Evolutionary conservation across 1,140 invertebrate genomes (phyloP).

Genomic region (Anastatus disparis): DNA sequence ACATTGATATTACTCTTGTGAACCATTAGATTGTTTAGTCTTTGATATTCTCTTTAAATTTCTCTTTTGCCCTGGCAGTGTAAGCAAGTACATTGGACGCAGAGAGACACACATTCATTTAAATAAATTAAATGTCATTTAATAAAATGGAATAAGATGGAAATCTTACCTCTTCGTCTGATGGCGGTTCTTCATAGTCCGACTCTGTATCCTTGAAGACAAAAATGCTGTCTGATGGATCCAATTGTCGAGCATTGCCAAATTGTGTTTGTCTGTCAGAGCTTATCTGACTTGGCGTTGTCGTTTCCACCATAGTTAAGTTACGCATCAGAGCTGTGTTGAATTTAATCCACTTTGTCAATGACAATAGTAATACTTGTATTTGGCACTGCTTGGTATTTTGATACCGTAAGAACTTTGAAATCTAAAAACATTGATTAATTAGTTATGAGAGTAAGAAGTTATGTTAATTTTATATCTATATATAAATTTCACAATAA

Average conservation of each 20-base stretch:
- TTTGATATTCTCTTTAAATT: neutral
- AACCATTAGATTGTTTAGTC: constrained; percentile 13
- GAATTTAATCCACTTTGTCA: constrained; percentile 11
- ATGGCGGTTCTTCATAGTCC: constrained; percentile 62
- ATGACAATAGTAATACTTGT: neutral
- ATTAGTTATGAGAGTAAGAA: no score
- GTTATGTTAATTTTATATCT: no score
- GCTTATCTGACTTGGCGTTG: constrained; percentile 36
- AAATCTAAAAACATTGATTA: no score
- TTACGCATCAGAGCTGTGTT: neutral
- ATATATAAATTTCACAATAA: no score
- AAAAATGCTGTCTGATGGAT: constrained; percentile 61
- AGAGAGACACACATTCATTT: no score
- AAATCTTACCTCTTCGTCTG: constrained; percentile 61
- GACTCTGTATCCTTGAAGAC: constrained; percentile 62
- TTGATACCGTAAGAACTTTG: no score
- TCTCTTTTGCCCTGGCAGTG: no score
- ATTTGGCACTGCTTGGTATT: neutral
- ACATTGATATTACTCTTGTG: no score
- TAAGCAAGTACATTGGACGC: neutral
- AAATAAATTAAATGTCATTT: constrained; percentile 2
- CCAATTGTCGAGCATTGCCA: constrained; percentile 57
- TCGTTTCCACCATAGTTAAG: constrained; percentile 56
- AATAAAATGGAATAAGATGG: constrained; percentile 29
- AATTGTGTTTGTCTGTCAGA: constrained; percentile 61